Evolutionary conservation across 2,888 invertebrate genomes (phyloP).

Genomic region (Ochropleura leucogaster): DNA sequence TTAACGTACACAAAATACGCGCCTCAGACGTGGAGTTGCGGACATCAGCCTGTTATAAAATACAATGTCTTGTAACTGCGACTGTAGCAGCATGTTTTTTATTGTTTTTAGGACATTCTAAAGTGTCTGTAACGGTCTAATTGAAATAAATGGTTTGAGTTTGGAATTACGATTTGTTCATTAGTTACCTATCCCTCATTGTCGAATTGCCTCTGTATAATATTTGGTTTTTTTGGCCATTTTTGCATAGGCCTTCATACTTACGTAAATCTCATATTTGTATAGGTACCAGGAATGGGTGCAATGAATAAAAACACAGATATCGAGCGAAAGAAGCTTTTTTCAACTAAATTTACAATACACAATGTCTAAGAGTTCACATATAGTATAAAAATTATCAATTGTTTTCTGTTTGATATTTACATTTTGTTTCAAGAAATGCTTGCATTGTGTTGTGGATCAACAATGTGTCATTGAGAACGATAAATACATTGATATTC

Average conservation of each 20-base stretch:
- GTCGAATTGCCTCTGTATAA: not conserved
- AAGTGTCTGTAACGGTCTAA: too few relatives aligned
- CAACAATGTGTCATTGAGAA: constrained; percentile 49
- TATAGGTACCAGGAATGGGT: constrained; percentile 30
- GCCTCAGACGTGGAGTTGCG: too few relatives aligned
- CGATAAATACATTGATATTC: constrained; percentile 62
- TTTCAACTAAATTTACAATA: constrained; percentile 87
- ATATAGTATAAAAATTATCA: constrained; percentile 78
- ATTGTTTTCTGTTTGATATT: constrained; percentile 77
- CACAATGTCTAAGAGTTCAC: constrained; percentile 80
- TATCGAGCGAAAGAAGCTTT: constrained; percentile 87
- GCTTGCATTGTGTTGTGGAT: constrained; percentile 57
- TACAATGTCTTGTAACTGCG: too few relatives aligned
- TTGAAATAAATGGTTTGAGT: too few relatives aligned
- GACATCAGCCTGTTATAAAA: too few relatives aligned
- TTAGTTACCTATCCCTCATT: not conserved
- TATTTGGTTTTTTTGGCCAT: not conserved
- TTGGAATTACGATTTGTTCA: too few relatives aligned
- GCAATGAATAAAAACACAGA: constrained; percentile 76
- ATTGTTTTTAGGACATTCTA: too few relatives aligned
- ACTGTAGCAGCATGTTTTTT: too few relatives aligned
- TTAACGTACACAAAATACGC: too few relatives aligned
- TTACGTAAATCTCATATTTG: not conserved
- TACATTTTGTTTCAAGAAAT: constrained; percentile 71
- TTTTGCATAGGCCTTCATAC: not conserved